Evolutionary conservation across 2,888 invertebrate genomes (phyloP), one percentile per base, ranked within the genome.

Genomic region (Prenolepis imparis): DNA sequence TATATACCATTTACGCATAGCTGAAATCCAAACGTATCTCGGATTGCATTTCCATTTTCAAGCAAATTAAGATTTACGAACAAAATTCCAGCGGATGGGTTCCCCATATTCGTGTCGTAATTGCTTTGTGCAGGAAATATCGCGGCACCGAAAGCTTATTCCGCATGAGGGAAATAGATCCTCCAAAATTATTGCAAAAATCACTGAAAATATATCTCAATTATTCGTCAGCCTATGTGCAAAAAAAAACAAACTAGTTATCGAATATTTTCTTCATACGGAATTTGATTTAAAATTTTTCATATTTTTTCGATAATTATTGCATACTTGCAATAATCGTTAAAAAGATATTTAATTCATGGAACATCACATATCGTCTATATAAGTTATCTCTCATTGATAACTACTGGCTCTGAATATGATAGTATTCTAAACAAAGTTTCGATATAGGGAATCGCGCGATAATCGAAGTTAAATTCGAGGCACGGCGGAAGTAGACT

Each of bases 401-500:
- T 21, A 6, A 32, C 11, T 32, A 57, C 2, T 15, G 41, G 0
- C 3, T 21, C 3, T n/a, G 44, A 44, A 59, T 28, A 68, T 32
- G 59, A 44, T 18, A 44, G 59, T 57, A 48, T n/a, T 48, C 12
- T 24, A 32, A 57, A 24, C n/a, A 11, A 32, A 70, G 0, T 24
- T 1, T 8, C 18, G 18, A 48, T 59, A 21, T 21, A 59, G 18
- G 18, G 18, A 59, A 59, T 32, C 8, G 21, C 12, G 9, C 21
- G 57, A 78, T 44, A 70, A 70, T 78, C 59, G 8, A 21, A 21
- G 21, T 77, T 84, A 83, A 88, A 86, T 63, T 70, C 81, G 81
- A 89, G 85, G 83, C 83, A 82, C 84, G 84, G 24, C 68, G 80
- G 81, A 86, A 86, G 85, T 86, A 86, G 85, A 75, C 68, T 72